phyloP scores from a whole-genome alignment of 2,888 invertebrate genomes.

The Tiliacea aurago region DNA sequence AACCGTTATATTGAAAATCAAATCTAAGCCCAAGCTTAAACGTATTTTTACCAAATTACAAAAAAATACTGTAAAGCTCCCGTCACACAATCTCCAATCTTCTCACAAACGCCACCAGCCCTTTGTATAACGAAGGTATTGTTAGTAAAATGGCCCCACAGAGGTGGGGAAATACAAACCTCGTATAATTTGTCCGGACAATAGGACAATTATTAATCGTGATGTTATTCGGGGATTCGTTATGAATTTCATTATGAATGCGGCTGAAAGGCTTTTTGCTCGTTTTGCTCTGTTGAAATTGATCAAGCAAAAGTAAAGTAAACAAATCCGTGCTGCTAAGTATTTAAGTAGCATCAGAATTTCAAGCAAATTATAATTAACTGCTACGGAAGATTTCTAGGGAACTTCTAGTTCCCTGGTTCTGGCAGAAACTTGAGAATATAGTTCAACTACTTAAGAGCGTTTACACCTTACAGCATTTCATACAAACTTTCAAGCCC shows the following conservation, averaged over 20 bases:
- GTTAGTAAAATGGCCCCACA: conserved; percentile 16
- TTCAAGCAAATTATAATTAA: not conserved
- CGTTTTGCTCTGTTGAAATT: not conserved
- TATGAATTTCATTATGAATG: conserved; percentile 19
- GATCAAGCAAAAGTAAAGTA: not conserved
- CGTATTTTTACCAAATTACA: not conserved
- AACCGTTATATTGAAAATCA: not conserved
- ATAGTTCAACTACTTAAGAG: too few species aligned
- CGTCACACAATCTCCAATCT: conserved; percentile 5
- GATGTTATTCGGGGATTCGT: conserved; percentile 11
- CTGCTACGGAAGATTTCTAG: not conserved
- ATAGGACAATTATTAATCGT: conserved; percentile 23
- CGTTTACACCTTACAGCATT: too few species aligned
- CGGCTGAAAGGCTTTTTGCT: conserved; percentile 1
- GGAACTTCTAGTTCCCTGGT: not conserved
- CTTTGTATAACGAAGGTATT: conserved; percentile 29
- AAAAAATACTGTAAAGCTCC: not conserved
- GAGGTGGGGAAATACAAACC: conserved; percentile 4
- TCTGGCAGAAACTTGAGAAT: not conserved
- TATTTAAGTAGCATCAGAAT: not conserved
- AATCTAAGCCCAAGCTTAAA: not conserved
- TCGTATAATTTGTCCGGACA: conserved; percentile 12
- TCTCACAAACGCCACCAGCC: not conserved
- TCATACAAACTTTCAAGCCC: too few species aligned
- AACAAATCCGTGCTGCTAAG: not conserved